Conservation (phyloP, 1,140 invertebrate species). For the Aphaenogaster rudis region DNA sequence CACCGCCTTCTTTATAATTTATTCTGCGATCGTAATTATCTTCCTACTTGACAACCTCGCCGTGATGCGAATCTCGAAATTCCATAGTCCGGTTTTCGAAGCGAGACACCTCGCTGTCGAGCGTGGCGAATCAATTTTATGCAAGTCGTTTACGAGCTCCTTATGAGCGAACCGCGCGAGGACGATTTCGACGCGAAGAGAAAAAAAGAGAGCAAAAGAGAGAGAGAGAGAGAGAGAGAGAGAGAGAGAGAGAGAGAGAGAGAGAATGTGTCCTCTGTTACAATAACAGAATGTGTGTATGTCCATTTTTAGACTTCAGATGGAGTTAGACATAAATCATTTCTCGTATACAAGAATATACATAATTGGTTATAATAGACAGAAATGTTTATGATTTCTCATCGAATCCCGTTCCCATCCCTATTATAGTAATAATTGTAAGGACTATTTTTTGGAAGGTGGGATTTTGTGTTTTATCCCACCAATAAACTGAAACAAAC, state of each 20-base stretch:
- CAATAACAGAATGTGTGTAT: too few relatives aligned
- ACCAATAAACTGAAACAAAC: too few relatives aligned
- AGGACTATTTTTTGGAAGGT: too few relatives aligned
- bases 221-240: not conserved
- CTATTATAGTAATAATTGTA: too few relatives aligned
- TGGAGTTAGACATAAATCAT: too few relatives aligned
- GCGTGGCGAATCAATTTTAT: constrained; percentile 79
- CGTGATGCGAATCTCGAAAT: constrained; percentile 19
- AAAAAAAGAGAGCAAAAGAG: not conserved
- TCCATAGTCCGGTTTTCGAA: constrained; percentile 48
- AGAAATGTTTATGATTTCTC: too few relatives aligned
- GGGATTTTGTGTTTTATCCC: too few relatives aligned
- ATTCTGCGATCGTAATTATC: constrained; percentile 52
- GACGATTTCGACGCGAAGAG: not conserved
- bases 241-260: not conserved
- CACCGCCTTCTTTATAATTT: constrained; percentile 46
- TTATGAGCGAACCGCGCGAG: constrained; percentile 61
- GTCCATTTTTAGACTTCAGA: too few relatives aligned
- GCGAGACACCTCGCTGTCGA: constrained; percentile 28
- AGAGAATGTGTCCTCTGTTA: too few relatives aligned
- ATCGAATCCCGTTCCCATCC: too few relatives aligned
- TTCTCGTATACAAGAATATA: too few relatives aligned
- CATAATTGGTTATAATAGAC: too few relatives aligned
- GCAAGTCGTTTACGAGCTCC: constrained; percentile 78
- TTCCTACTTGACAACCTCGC: not conserved